Percentiles rank a stretch among this genome's conserved stretches.
phyloP scores from a whole-genome alignment of 2,888 invertebrate genomes.

The Marasmarcha lunaedactyla region DNA sequence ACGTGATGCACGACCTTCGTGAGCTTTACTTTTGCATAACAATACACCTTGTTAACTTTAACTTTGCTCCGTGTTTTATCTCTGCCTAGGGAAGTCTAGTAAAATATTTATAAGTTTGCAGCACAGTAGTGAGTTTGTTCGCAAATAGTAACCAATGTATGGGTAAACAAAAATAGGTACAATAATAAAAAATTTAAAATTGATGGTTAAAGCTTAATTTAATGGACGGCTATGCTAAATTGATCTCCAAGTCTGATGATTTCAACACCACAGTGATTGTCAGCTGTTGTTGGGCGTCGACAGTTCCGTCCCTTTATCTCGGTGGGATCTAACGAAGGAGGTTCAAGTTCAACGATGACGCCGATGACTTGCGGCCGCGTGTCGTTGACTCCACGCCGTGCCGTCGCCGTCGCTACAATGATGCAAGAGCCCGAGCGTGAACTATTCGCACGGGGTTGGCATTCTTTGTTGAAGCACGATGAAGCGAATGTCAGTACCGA shows the following conservation, averaged over 20 bases:
- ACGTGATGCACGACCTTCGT: conserved; percentile 28
- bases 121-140: too few relatives aligned
- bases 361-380: conserved; percentile 37
- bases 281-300: too few relatives aligned
- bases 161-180: too few relatives aligned
- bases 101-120: conserved; percentile 6
- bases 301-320: too few relatives aligned
- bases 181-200: too few relatives aligned
- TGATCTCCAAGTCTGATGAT: too few relatives aligned
- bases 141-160: too few relatives aligned
- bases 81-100: too few relatives aligned
- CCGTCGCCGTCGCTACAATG: conserved; percentile 2
- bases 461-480: conserved; percentile 22
- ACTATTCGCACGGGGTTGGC: conserved; percentile 42
- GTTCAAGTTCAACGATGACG: conserved; percentile 24
- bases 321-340: too few relatives aligned
- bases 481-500: conserved; percentile 10
- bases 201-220: too few relatives aligned
- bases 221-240: too few relatives aligned
- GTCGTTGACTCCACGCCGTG: conserved; percentile 44
- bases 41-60: background rate
- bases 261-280: too few relatives aligned
- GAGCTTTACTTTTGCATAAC: conserved; percentile 14
- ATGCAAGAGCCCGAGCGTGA: conserved; percentile 42
- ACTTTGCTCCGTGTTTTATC: background rate